Conservation (phyloP, 2,888 invertebrate species). For the Petrophora chlorosata region DNA sequence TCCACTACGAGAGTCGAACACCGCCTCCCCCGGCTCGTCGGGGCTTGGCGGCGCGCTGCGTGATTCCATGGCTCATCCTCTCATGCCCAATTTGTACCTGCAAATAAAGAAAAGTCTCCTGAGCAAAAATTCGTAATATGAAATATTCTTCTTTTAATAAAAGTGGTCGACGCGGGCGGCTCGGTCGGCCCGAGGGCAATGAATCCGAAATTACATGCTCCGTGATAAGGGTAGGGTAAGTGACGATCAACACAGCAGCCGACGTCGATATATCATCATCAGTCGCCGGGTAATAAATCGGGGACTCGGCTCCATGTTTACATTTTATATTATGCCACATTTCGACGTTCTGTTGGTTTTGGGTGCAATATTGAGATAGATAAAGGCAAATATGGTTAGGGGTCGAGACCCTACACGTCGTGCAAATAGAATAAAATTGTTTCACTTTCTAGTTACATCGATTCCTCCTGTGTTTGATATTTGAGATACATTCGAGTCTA, state of each 20-base stretch:
- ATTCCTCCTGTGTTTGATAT: slow-evolving; percentile 4
- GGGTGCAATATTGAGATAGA: slow-evolving; percentile 35
- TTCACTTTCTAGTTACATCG: slow-evolving; percentile 1
- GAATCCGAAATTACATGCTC: slow-evolving; percentile 78
- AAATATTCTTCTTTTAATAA: slow-evolving; percentile 48
- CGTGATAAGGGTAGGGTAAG: slow-evolving; percentile 81
- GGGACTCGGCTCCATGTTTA: slow-evolving; percentile 67
- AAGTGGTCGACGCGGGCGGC: slow-evolving; percentile 51
- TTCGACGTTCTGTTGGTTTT: slow-evolving; percentile 42
- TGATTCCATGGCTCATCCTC: slow-evolving; percentile 83
- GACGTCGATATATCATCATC: slow-evolving; percentile 83
- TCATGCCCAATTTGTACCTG: slow-evolving; percentile 72
- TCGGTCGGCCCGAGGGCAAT: slow-evolving; percentile 70
- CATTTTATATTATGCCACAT: slow-evolving; percentile 58
- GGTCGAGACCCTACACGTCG: slow-evolving; percentile 13
- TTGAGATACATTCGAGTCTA: slow-evolving; percentile 8
- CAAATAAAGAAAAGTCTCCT: slow-evolving; percentile 45
- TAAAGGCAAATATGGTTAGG: slow-evolving; percentile 20
- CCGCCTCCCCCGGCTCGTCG: slow-evolving; percentile 83
- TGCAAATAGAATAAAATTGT: slow-evolving; percentile 17
- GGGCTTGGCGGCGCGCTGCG: slow-evolving; percentile 84
- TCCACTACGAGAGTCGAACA: slow-evolving; percentile 90
- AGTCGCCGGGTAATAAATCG: slow-evolving; percentile 76
- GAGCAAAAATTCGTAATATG: slow-evolving; percentile 8
- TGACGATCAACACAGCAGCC: slow-evolving; percentile 78